A percentile compares a stretch with the other conserved stretches of the same genome.
phyloP scores from a whole-genome alignment of 2,113 vertebrate species.

The Aleadryas rufinucha region DNA sequence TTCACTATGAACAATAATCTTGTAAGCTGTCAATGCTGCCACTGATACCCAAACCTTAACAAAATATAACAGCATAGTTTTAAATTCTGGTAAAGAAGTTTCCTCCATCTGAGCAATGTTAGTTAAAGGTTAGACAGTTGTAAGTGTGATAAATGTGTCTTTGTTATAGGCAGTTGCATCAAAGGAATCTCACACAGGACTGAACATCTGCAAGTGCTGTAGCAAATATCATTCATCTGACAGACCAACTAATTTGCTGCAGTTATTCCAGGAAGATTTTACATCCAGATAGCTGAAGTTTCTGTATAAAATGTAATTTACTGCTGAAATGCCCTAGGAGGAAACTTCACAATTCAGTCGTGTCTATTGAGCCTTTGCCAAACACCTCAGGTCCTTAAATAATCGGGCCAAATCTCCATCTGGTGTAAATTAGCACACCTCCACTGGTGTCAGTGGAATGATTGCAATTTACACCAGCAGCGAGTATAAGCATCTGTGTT shows the following conservation, averaged over 20 bases:
- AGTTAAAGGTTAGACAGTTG: conserved; percentile 64
- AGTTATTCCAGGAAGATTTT: conserved; percentile 63
- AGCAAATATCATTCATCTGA: conserved; percentile 46
- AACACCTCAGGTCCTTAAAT: conserved; percentile 39
- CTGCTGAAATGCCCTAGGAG: conserved; percentile 37
- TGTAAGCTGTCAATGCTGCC: background rate
- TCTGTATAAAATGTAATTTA: conserved; percentile 57
- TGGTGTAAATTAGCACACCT: background rate
- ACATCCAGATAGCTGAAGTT: conserved; percentile 56
- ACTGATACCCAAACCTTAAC: background rate
- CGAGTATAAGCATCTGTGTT: conserved; percentile 37
- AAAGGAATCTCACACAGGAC: conserved; percentile 54
- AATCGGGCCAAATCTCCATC: conserved; percentile 26
- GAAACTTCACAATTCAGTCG: conserved; percentile 21
- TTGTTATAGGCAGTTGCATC: conserved; percentile 55
- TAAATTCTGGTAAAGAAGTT: conserved; percentile 3
- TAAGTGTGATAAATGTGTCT: conserved; percentile 65
- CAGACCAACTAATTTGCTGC: conserved; percentile 60
- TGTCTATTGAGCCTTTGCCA: conserved; percentile 27
- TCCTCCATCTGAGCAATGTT: conserved; percentile 2
- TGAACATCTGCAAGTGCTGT: conserved; percentile 44
- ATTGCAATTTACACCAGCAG: background rate
- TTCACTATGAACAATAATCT: background rate
- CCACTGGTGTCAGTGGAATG: background rate
- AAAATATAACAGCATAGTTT: conserved; percentile 19